Conservation (phyloP, 2,113 vertebrate species). For the Australoheros scitulus region DNA sequence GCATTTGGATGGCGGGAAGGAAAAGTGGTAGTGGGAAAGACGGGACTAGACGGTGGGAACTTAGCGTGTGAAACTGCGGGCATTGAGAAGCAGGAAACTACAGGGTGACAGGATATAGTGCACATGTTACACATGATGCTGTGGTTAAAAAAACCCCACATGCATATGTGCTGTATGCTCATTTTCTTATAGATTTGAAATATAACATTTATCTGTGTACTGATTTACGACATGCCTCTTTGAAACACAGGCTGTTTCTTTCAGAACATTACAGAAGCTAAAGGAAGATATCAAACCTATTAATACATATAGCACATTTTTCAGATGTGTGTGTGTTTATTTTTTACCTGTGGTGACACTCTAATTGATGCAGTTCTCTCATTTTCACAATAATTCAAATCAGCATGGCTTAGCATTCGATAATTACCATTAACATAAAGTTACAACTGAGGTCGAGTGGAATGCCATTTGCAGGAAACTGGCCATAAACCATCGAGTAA, state of each 20-base stretch:
- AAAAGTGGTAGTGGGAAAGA: conserved; percentile 16
- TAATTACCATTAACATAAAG: background rate
- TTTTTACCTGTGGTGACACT: background rate
- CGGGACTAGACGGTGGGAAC: conserved; percentile 41
- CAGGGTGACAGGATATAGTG: conserved; percentile 34
- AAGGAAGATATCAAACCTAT: too few species aligned
- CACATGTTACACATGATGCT: conserved; percentile 18
- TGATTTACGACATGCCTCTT: background rate
- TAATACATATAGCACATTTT: background rate
- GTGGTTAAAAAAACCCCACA: background rate
- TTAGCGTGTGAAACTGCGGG: conserved; percentile 50
- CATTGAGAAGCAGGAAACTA: conserved; percentile 62
- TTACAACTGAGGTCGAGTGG: background rate
- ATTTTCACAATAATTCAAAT: background rate
- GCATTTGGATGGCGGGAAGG: conserved; percentile 23
- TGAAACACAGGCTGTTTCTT: background rate
- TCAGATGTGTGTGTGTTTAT: background rate
- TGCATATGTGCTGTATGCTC: conserved; percentile 15
- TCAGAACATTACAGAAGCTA: too few species aligned
- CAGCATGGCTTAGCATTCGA: background rate
- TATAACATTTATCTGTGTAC: background rate
- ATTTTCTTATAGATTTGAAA: conserved; percentile 35
- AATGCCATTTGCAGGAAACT: background rate
- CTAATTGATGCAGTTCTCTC: background rate
- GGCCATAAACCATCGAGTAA: background rate